Evolutionary conservation across 2,888 invertebrate genomes (phyloP).

Genomic region (Ornithoptera alexandrae): DNA sequence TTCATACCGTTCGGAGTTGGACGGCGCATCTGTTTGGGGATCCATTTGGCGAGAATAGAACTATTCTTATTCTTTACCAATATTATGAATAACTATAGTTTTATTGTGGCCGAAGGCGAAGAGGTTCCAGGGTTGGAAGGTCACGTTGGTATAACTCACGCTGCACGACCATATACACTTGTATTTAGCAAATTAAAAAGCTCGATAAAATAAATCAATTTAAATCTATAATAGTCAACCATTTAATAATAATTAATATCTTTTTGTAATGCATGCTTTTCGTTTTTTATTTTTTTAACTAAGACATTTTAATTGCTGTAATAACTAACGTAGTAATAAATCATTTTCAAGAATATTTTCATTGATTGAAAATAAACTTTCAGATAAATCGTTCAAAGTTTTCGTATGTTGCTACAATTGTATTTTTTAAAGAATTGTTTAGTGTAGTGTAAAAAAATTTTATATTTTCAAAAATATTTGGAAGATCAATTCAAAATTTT

Average conservation of each 20-base stretch:
- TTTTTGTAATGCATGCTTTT: not conserved
- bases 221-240: not conserved
- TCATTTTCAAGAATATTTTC: not conserved
- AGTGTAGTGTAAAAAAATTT: too few relatives aligned
- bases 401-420: too few relatives aligned
- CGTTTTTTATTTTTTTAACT: not conserved
- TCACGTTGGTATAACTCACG: conserved; percentile 85
- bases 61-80: conserved; percentile 90
- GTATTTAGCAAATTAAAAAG: conserved; percentile 31
- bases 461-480: too few relatives aligned
- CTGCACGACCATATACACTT: conserved; percentile 75
- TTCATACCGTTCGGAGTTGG: conserved; percentile 93
- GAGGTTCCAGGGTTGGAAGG: conserved; percentile 86
- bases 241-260: not conserved
- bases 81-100: conserved; percentile 86
- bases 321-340: not conserved
- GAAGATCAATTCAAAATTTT: too few relatives aligned
- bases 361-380: not conserved
- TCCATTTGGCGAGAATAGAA: conserved; percentile 90
- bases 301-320: not conserved
- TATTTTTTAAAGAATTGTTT: too few relatives aligned
- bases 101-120: conserved; percentile 83
- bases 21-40: conserved; percentile 90
- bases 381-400: not conserved
- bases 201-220: not conserved